phyloP scores from a whole-genome alignment of 2,888 invertebrate species.

The Limnephilus auricula region DNA sequence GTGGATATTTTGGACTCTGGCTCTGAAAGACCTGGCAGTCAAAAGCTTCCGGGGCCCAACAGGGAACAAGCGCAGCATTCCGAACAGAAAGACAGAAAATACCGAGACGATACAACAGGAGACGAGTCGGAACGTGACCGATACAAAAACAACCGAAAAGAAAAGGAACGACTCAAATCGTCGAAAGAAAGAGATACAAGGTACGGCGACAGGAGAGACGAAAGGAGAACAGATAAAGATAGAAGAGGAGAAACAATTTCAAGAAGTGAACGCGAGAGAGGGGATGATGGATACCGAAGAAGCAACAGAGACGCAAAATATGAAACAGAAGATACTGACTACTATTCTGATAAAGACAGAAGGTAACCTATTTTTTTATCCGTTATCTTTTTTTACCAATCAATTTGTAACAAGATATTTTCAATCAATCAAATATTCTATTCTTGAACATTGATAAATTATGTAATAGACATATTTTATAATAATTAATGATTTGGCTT shows the following conservation, averaged over 20 bases:
- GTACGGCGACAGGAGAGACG: slow-evolving; percentile 71
- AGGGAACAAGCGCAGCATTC: slow-evolving; percentile 36
- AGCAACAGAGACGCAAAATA: slow-evolving; percentile 76
- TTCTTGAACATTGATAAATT: not conserved
- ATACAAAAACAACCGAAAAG: slow-evolving; percentile 69
- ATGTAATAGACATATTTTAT: not conserved
- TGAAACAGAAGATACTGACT: slow-evolving; percentile 83
- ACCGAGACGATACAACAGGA: slow-evolving; percentile 72
- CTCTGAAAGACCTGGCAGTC: slow-evolving; percentile 71
- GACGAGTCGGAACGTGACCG: slow-evolving; percentile 75
- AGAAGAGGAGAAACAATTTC: slow-evolving; percentile 70
- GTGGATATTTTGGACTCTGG: slow-evolving; percentile 71
- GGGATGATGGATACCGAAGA: slow-evolving; percentile 72
- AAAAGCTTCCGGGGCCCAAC: slow-evolving; percentile 58
- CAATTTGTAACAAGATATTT: not conserved
- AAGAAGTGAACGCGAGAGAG: slow-evolving; percentile 69
- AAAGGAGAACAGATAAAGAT: slow-evolving; percentile 70
- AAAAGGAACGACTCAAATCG: slow-evolving; percentile 62
- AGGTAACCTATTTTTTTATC: slow-evolving; percentile 69
- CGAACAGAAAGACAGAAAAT: slow-evolving; percentile 64
- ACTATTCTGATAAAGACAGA: slow-evolving; percentile 79
- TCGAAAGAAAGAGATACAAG: slow-evolving; percentile 64
- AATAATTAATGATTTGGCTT: not conserved
- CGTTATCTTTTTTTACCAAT: not conserved
- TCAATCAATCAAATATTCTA: not conserved